Conservation (phyloP, 2,888 invertebrate species). For the Polymixis flavicincta region DNA sequence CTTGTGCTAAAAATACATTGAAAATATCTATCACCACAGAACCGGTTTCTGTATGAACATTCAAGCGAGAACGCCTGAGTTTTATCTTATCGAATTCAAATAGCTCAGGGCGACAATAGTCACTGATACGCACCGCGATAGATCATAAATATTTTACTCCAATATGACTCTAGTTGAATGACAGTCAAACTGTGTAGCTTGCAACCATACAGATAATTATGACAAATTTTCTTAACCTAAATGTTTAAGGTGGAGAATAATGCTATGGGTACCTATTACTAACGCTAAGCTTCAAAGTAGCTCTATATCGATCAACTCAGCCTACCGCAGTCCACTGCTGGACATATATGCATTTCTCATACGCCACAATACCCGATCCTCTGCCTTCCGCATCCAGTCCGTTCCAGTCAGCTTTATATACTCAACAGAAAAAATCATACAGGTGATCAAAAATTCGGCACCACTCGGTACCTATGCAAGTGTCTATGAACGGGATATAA, state of each 20-base stretch:
- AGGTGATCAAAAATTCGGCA: conserved; percentile 1
- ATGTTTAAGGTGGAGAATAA: conserved; percentile 4
- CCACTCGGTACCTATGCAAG: neutral
- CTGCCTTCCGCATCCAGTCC: no score
- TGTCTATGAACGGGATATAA: conserved; percentile 17
- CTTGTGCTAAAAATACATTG: neutral
- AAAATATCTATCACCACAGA: neutral
- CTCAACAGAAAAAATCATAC: neutral
- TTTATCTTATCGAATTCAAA: conserved; percentile 66
- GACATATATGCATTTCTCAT: no score
- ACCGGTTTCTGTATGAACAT: conserved; percentile 21
- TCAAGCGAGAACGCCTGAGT: conserved; percentile 45
- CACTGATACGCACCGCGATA: conserved; percentile 52
- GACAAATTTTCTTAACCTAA: neutral
- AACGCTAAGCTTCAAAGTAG: neutral
- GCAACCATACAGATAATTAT: neutral
- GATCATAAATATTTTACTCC: conserved; percentile 30
- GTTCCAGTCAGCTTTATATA: no score
- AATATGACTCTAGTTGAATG: conserved; percentile 3
- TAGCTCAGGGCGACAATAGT: conserved; percentile 50
- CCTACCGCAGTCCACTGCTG: no score
- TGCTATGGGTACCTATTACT: neutral
- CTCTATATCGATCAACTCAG: neutral
- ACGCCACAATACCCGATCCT: no score
- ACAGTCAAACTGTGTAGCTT: neutral